These are phyloP conservation scores for Cepaea hortensis DNA, from an alignment of 2,888 invertebrate species.

Conservation along the genomic window DNA sequence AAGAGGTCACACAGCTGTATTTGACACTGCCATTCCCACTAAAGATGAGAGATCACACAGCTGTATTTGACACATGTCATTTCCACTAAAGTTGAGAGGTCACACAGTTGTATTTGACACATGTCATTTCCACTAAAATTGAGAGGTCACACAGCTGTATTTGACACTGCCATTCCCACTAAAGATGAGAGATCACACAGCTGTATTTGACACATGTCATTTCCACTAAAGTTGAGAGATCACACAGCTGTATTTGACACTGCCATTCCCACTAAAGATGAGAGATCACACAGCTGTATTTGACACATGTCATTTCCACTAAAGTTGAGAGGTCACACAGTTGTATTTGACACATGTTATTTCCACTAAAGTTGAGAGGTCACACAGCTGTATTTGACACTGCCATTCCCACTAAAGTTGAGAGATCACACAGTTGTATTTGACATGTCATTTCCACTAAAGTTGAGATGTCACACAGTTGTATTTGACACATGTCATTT, in stretches of 20 bases:
- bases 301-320: slow-evolving; percentile 70
- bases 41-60: too few relatives aligned
- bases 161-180: slow-evolving; percentile 70
- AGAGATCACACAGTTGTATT: too few relatives aligned
- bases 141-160: too few relatives aligned
- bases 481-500: background rate
- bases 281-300: too few relatives aligned
- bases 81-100: slow-evolving; percentile 70
- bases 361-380: slow-evolving; percentile 70
- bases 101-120: too few relatives aligned
- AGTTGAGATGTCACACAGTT: too few relatives aligned
- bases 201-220: background rate
- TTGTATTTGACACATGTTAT: background rate
- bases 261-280: too few relatives aligned
- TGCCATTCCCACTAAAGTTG: slow-evolving; percentile 70
- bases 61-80: background rate
- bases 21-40: slow-evolving; percentile 70
- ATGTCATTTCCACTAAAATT: slow-evolving; percentile 70
- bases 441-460: slow-evolving; percentile 70
- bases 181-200: too few relatives aligned
- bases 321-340: too few relatives aligned
- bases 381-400: too few relatives aligned
- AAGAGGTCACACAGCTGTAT: too few relatives aligned
- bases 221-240: slow-evolving; percentile 72
- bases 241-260: too few relatives aligned